These are phyloP conservation scores for Geophilus truncorum DNA, from an alignment of 2,888 invertebrate genomes.

Conservation along the genomic window DNA sequence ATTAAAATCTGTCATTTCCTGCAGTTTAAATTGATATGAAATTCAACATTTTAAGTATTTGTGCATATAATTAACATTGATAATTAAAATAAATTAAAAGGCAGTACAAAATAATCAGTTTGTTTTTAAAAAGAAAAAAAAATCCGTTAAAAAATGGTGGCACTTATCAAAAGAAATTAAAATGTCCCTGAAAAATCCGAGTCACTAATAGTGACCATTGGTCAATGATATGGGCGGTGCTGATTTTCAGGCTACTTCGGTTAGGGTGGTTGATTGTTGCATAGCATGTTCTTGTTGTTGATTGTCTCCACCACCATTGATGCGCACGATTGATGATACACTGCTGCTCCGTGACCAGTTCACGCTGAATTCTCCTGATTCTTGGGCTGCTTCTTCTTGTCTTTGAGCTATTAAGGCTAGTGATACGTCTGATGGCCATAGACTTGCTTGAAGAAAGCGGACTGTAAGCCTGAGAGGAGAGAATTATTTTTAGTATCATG, in stretches of 20 bases:
- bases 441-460: constrained; percentile 62
- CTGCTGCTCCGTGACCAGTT: constrained; percentile 35
- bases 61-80: background rate
- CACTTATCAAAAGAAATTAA: background rate
- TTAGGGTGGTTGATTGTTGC: background rate
- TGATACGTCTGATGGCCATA: constrained; percentile 69
- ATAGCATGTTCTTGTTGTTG: background rate
- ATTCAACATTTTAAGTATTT: background rate
- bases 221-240: background rate
- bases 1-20: background rate
- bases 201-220: background rate
- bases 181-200: background rate
- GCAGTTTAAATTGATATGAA: background rate
- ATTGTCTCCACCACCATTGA: background rate
- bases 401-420: constrained; percentile 58
- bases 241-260: constrained; percentile 30
- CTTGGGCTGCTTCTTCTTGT: constrained; percentile 13
- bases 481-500: too few relatives aligned
- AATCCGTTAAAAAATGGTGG: background rate
- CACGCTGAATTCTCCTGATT: constrained; percentile 32
- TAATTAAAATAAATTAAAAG: background rate
- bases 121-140: background rate
- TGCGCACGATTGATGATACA: constrained; percentile 33
- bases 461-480: constrained; percentile 64
- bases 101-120: background rate